Conservation (phyloP, 23 tunicate genomes). For the Clavelina lepadiformis region DNA sequence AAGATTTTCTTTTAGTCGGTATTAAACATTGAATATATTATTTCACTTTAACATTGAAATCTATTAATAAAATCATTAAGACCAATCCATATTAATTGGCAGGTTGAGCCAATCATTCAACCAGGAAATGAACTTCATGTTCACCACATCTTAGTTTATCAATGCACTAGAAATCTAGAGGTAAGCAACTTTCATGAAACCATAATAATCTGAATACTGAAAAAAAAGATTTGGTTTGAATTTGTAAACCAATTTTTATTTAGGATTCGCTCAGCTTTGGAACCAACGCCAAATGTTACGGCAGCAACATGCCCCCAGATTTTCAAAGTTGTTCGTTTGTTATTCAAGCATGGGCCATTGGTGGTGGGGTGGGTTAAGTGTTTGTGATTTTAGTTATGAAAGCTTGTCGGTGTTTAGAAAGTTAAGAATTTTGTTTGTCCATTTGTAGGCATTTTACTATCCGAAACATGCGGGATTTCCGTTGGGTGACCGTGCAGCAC, state of each 20-base stretch:
- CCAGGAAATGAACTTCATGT: conserved; percentile 8
- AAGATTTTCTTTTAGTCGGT: no score
- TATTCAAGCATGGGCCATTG: conserved; percentile 40
- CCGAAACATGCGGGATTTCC: conserved; percentile 35
- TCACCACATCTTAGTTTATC: conserved; percentile 22
- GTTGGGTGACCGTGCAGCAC: conserved; percentile 12
- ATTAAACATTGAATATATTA: no score
- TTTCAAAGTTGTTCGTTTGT: conserved; percentile 9
- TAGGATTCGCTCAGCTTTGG: no score
- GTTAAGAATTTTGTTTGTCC: no score
- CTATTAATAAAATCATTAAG: no score
- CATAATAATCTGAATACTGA: no score
- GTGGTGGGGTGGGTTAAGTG: conserved; percentile 38
- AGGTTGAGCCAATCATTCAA: conserved; percentile 19
- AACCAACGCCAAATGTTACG: conserved; percentile 17
- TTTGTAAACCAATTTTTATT: no score
- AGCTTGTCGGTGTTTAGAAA: no score
- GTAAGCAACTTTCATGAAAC: no score
- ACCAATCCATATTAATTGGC: no score
- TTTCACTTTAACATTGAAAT: no score
- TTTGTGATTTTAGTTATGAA: neutral
- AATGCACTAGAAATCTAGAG: conserved; percentile 10
- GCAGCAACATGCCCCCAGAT: conserved; percentile 35
- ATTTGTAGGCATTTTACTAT: conserved; percentile 18
- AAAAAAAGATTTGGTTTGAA: no score